Evolutionary conservation across 2,797 vertebrate species (phyloP).

Genomic region (Enteromius anoplus): DNA sequence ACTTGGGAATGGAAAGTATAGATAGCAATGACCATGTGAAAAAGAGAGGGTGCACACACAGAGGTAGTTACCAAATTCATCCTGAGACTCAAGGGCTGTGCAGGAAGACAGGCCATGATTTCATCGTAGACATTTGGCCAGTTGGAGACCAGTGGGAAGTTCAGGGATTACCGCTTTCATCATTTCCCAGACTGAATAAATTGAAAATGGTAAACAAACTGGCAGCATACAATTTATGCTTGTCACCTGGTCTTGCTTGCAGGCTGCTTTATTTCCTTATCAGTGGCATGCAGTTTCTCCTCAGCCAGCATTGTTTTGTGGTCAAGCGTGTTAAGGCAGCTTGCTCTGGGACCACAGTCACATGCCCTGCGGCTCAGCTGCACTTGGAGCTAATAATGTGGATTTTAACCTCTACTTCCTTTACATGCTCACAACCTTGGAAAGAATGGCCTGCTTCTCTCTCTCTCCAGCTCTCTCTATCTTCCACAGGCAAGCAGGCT

Average conservation of each 20-base stretch:
- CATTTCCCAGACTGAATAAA: slow-evolving; percentile 72
- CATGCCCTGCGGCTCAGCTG: slow-evolving; percentile 69
- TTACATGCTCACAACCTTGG: slow-evolving; percentile 56
- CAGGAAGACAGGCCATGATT: slow-evolving; percentile 66
- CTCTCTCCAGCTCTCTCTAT: slow-evolving; percentile 7
- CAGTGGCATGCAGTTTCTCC: slow-evolving; percentile 76
- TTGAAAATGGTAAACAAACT: slow-evolving; percentile 75
- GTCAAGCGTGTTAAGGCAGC: slow-evolving; percentile 59
- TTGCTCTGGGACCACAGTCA: slow-evolving; percentile 62
- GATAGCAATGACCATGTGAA: slow-evolving; percentile 71
- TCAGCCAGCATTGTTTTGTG: slow-evolving; percentile 72
- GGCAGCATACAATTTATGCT: slow-evolving; percentile 76
- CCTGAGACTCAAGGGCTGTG: slow-evolving; percentile 64
- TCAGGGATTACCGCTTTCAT: slow-evolving; percentile 76
- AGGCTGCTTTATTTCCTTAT: slow-evolving; percentile 76
- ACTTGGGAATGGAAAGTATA: not conserved
- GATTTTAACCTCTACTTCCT: slow-evolving; percentile 72
- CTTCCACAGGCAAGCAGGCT: not conserved
- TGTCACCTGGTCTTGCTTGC: slow-evolving; percentile 75
- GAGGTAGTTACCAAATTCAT: slow-evolving; percentile 62
- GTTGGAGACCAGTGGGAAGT: slow-evolving; percentile 68
- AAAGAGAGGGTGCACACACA: slow-evolving; percentile 60
- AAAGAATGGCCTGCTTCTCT: slow-evolving; percentile 30
- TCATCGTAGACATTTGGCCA: slow-evolving; percentile 63
- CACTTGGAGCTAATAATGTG: slow-evolving; percentile 71